A percentile compares a stretch with the other conserved stretches of the same genome.
Conservation (phyloP, 1,140 invertebrate genomes). For the Brachionus angularis region DNA sequence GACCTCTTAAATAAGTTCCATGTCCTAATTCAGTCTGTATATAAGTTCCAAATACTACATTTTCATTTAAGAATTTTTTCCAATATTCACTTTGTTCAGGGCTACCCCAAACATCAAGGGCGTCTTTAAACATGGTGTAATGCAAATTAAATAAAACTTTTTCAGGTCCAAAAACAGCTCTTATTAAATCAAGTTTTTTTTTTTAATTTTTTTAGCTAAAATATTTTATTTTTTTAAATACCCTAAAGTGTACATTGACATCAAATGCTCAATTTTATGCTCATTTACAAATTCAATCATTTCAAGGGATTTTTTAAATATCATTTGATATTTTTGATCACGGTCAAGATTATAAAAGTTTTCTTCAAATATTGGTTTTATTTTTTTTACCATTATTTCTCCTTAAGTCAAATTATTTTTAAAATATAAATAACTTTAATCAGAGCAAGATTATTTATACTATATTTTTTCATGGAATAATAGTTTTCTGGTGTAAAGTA, state of each 20-base stretch:
- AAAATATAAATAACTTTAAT: not conserved
- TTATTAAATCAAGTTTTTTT: not conserved
- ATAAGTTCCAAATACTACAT: constrained; percentile 82
- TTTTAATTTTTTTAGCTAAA: too few relatives aligned
- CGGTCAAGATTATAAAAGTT: constrained; percentile 41
- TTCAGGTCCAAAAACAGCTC: constrained; percentile 40
- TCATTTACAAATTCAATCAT: constrained; percentile 24
- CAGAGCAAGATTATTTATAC: too few relatives aligned
- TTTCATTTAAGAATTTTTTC: constrained; percentile 73
- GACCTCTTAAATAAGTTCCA: constrained; percentile 80
- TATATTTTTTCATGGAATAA: constrained; percentile 12
- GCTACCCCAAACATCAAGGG: constrained; percentile 77
- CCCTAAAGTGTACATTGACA: not conserved
- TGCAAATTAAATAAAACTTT: constrained; percentile 60
- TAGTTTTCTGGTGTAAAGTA: not conserved
- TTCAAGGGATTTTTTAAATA: constrained; percentile 26
- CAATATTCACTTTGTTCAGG: constrained; percentile 79
- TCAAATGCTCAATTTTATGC: not conserved
- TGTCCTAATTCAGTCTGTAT: constrained; percentile 91
- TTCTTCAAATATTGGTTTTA: constrained; percentile 22
- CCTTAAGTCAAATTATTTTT: not conserved
- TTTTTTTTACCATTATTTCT: constrained; percentile 18
- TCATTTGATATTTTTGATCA: constrained; percentile 33
- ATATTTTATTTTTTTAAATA: too few relatives aligned
- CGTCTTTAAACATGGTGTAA: constrained; percentile 85